Percentiles rank a stretch among this genome's conserved stretches.
These are phyloP conservation scores for Mungos mungo DNA, from an alignment of 2,113 vertebrate genomes.

Conservation along the genomic window DNA sequence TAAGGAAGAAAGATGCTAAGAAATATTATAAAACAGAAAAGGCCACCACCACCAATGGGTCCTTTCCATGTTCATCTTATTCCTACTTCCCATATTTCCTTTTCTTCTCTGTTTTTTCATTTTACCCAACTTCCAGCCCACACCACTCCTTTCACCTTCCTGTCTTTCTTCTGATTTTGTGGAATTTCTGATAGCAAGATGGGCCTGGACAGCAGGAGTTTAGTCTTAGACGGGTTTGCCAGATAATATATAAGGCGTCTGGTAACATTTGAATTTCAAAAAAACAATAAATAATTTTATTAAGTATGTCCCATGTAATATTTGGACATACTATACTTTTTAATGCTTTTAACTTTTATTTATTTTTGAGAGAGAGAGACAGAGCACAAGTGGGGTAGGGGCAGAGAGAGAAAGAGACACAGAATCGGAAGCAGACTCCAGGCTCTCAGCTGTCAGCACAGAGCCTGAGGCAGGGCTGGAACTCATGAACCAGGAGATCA, in stretches of 20 bases:
- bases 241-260: not conserved
- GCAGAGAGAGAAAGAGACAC: too few species aligned
- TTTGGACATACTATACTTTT: not conserved
- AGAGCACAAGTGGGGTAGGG: too few species aligned
- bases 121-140: not conserved
- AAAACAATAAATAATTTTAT: not conserved
- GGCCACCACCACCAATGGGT: not conserved
- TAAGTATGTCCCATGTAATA: not conserved
- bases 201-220: not conserved
- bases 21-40: not conserved
- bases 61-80: not conserved
- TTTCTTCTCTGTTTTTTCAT: not conserved
- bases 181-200: not conserved
- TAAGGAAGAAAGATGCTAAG: not conserved
- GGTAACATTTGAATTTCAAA: slow-evolving; percentile 28
- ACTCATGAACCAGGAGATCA: too few species aligned
- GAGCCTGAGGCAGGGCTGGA: too few species aligned
- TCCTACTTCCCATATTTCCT: not conserved
- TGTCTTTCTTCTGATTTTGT: not conserved
- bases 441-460: too few species aligned
- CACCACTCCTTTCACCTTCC: not conserved
- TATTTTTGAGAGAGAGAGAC: too few species aligned
- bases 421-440: too few species aligned
- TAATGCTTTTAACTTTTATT: too few species aligned
- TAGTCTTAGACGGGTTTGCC: not conserved